Evolutionary conservation across 2,888 invertebrate genomes (phyloP).

Genomic region (Chrysolina haemoptera): DNA sequence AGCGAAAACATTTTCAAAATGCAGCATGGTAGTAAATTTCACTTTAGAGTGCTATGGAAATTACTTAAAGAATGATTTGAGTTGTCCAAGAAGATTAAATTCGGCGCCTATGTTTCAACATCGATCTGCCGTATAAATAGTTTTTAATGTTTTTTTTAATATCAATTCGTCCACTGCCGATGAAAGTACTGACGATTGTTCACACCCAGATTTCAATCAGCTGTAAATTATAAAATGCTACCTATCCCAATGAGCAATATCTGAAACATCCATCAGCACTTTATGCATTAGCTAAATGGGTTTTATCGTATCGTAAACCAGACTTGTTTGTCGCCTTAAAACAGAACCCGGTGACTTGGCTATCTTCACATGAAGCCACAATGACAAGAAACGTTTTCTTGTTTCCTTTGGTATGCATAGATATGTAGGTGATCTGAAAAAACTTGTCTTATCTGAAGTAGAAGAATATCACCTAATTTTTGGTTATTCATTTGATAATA

Average conservation of each 20-base stretch:
- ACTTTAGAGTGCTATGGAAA: neutral
- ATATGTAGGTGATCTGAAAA: too few species aligned
- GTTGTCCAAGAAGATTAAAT: neutral
- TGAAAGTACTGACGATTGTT: constrained; percentile 1
- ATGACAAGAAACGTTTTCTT: neutral
- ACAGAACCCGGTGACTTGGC: constrained; percentile 13
- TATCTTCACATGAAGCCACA: neutral
- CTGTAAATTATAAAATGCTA: constrained; percentile 17
- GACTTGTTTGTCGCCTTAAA: constrained; percentile 1
- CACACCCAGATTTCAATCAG: constrained; percentile 9
- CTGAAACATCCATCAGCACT: constrained; percentile 16
- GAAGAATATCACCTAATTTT: too few species aligned
- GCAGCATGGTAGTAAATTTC: too few species aligned
- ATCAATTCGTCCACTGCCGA: neutral
- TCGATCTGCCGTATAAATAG: neutral
- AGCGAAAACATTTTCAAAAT: too few species aligned
- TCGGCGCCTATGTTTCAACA: neutral
- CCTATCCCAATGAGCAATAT: constrained; percentile 10
- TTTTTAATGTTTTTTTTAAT: constrained; percentile 5
- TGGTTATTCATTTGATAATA: too few species aligned
- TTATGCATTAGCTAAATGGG: constrained; percentile 15
- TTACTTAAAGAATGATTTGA: neutral
- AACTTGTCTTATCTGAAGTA: too few species aligned
- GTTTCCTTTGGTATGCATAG: too few species aligned
- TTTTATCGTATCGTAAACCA: constrained; percentile 6